Base-by-base conservation (phyloP, 1,140 invertebrate species). In the Gryllus bimaculatus region DNA sequence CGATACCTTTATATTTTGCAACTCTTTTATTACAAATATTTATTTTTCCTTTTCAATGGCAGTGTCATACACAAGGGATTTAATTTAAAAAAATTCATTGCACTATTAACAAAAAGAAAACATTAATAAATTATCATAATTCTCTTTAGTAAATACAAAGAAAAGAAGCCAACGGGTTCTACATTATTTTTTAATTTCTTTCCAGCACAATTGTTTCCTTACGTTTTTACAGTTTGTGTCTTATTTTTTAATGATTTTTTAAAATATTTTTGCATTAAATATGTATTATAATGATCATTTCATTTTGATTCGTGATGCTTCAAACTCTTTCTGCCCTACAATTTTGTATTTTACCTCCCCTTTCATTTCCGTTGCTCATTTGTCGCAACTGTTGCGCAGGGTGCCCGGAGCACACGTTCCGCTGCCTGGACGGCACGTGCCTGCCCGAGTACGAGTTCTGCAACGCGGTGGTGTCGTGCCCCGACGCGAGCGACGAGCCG, bases 371-470 rank as follows among this genome's bases (percentile, higher is more conserved):
- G 54, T 48, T 80, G 10, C 7, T 13, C 54, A 66, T 66, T 10
- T 66, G 54, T 66, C 7, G 2, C 54, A 66, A 39, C n/a, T 49
- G 18, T 79, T 73, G n/a, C 8, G 3, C 74, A 85, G 85, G 88
- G 48, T 95, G 94, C 84, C 94, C 94, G n/a, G 87, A 90, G 73
- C 90, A 94, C 80, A 93, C 94, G 4, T 95, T 95, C 86, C 90
- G 92, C 79, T 96, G 95, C 84, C 90, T 89, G 78, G 93, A 93
- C 81, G 94, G 95, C 7, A 92, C 94, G 82, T 96, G 95, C 83
- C 84, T 96, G 73, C 94, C 95, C 0, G 94, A 94, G 82, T 95
- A 95, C 84, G 93, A 95, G 83, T 96, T 96, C 86, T 97, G 95
- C 85, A 96, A 97, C 85, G 94, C 94, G 0, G 92, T 96, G 74